Conservation (phyloP, 2,797 vertebrate species). For the Myotis planiceps region DNA sequence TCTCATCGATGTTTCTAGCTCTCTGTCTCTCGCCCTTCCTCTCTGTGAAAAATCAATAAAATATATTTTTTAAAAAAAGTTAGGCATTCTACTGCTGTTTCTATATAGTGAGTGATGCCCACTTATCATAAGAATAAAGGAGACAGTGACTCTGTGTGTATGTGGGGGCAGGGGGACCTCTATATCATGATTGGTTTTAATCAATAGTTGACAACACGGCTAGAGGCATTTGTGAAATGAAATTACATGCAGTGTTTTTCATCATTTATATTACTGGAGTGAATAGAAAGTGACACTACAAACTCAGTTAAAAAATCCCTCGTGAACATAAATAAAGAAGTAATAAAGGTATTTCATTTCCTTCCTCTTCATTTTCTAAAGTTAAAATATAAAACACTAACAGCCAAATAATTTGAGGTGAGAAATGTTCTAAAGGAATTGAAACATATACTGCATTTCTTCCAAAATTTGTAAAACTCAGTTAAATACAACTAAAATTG, state of each 20-base stretch:
- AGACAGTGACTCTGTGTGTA: not conserved
- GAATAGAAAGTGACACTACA: constrained; percentile 15
- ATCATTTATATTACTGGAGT: not conserved
- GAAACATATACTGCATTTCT: not conserved
- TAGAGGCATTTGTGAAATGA: not conserved
- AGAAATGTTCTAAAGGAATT: not conserved
- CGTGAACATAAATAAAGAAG: not conserved
- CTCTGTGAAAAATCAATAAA: no score
- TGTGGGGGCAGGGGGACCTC: fast-evolving
- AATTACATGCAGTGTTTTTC: not conserved
- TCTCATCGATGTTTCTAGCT: no score
- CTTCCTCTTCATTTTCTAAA: not conserved
- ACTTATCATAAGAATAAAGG: not conserved
- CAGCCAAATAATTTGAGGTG: not conserved
- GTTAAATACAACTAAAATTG: constrained; percentile 34
- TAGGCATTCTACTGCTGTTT: not conserved
- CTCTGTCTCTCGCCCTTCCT: no score
- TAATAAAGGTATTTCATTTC: not conserved
- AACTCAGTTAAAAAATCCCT: constrained; percentile 38
- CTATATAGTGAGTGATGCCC: not conserved
- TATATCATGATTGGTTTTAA: constrained; percentile 6
- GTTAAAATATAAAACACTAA: constrained; percentile 11
- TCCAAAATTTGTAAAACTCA: not conserved
- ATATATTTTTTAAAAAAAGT: no score
- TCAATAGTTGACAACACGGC: not conserved